Percentiles rank a stretch among this genome's conserved stretches.
phyloP scores from a whole-genome alignment of 1,140 invertebrate genomes.

The Leucophenga varia region DNA sequence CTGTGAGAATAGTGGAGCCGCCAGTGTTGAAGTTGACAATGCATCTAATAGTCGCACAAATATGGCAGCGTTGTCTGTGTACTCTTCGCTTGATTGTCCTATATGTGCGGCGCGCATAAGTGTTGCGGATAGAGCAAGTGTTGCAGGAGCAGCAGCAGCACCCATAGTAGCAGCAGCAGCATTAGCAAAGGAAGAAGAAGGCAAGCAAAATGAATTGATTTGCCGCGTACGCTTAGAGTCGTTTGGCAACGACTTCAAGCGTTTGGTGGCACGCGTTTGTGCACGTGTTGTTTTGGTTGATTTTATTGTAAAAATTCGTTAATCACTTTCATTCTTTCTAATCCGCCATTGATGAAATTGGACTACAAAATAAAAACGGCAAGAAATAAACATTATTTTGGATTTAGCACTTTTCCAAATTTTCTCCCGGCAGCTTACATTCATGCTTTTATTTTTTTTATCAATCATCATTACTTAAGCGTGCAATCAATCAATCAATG shows the following conservation, averaged over 20 bases:
- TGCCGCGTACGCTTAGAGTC: constrained; percentile 20
- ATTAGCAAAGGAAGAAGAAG: constrained; percentile 34
- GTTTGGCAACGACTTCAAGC: constrained; percentile 3
- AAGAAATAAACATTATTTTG: no score
- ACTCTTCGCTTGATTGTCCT: constrained; percentile 40
- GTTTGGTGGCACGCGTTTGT: constrained; percentile 30
- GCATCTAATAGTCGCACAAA: constrained; percentile 17
- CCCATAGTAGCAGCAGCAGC: constrained; percentile 5
- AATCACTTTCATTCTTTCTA: constrained; percentile 48
- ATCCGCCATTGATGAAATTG: constrained; percentile 25
- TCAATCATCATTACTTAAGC: constrained; percentile 7
- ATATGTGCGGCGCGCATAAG: constrained; percentile 29
- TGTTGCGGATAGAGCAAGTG: no score
- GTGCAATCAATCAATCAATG: background rate
- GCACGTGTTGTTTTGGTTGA: constrained; percentile 52
- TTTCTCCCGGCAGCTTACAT: no score
- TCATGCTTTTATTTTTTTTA: constrained; percentile 14
- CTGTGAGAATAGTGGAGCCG: constrained; percentile 23
- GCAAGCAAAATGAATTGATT: constrained; percentile 46
- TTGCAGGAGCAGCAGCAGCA: constrained; percentile 18
- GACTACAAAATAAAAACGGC: no score
- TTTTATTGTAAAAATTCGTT: constrained; percentile 54
- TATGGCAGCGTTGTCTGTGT: background rate
- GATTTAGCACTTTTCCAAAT: no score
- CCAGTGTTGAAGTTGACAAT: constrained; percentile 6